phyloP scores from a whole-genome alignment of 2,113 vertebrate genomes.

The Dolichallabes microphthalmus region DNA sequence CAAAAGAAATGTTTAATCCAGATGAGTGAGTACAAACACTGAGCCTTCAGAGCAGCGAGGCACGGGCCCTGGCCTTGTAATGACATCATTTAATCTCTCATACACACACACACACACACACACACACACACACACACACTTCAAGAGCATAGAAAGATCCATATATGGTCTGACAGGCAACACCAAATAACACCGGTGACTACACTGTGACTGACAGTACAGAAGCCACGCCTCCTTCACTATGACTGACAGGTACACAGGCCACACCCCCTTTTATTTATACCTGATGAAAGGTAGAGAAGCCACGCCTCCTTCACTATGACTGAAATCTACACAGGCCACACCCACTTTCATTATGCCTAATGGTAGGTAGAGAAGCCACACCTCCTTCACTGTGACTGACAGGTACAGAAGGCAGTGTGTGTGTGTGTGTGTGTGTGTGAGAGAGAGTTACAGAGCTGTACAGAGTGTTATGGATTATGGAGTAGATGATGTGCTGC shows the following conservation, averaged over 20 bases:
- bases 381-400: background rate
- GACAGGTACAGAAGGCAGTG: background rate
- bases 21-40: constrained; percentile 34
- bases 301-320: background rate
- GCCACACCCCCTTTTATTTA: background rate
- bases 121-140: background rate
- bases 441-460: too few species aligned
- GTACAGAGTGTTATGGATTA: too few species aligned
- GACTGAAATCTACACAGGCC: background rate
- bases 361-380: background rate
- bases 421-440: too few species aligned
- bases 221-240: background rate
- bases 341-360: background rate
- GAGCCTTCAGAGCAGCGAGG: constrained; percentile 20
- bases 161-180: background rate
- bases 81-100: constrained; percentile 24
- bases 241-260: background rate
- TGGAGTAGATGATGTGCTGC: too few species aligned
- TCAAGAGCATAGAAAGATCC: background rate
- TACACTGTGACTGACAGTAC: background rate
- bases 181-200: background rate
- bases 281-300: background rate
- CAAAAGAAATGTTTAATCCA: constrained; percentile 47
- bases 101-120: background rate
- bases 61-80: background rate